phyloP scores from a whole-genome alignment of 2,888 invertebrate species.

The Nasonia oneida region DNA sequence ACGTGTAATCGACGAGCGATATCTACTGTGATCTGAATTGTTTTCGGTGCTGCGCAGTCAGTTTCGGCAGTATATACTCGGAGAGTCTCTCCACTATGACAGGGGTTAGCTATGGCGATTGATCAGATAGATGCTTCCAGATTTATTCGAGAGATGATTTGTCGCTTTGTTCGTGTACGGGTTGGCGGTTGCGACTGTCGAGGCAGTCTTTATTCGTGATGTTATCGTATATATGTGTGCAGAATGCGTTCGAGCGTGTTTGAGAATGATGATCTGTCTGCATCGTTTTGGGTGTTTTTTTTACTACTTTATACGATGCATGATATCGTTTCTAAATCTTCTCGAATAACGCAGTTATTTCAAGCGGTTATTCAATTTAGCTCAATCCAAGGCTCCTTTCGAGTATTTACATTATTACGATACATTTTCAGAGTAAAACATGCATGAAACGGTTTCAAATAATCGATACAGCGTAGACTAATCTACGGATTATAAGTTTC shows the following conservation, averaged over 20 bases:
- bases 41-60: neutral
- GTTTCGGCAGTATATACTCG: neutral
- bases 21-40: neutral
- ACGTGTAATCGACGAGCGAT: conserved; percentile 11
- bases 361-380: neutral
- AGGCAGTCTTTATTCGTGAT: conserved; percentile 4
- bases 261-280: conserved; percentile 21
- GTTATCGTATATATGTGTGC: conserved; percentile 24
- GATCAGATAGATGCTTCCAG: neutral
- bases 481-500: neutral
- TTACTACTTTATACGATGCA: neutral
- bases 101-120: conserved; percentile 17
- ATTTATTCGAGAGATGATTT: conserved; percentile 29
- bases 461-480: neutral
- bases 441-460: neutral
- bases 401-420: no score
- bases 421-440: neutral
- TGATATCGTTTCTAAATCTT: neutral
- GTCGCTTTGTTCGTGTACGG: conserved; percentile 5
- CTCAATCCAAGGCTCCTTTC: neutral
- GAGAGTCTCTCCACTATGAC: neutral
- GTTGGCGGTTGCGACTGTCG: neutral
- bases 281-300: neutral
- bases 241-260: conserved; percentile 19
- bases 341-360: neutral